These are phyloP conservation scores for Scortum barcoo DNA, from an alignment of 2,113 vertebrate genomes.

Conservation along the genomic window DNA sequence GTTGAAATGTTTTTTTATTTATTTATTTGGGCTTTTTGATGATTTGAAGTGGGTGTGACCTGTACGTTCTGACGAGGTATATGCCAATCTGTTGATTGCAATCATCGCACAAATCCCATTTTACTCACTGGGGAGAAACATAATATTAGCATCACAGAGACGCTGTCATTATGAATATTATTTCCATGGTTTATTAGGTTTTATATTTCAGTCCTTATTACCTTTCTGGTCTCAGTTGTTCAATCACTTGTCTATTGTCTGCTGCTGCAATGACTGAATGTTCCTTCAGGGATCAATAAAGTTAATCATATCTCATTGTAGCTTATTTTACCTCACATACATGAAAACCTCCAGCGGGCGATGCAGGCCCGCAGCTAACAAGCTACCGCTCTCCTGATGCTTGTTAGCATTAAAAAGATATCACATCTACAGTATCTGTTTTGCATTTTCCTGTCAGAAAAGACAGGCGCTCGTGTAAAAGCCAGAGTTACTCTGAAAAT, in stretches of 20 bases:
- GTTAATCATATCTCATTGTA: constrained; percentile 41
- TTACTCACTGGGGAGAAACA: neutral
- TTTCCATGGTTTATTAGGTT: constrained; percentile 46
- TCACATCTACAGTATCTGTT: neutral
- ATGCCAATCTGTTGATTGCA: constrained; percentile 1
- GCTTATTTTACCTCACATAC: constrained; percentile 26
- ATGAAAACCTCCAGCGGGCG: neutral
- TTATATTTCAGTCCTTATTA: constrained; percentile 54
- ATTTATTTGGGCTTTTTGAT: constrained; percentile 1
- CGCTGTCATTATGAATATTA: constrained; percentile 35
- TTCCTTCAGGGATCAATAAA: constrained; percentile 66
- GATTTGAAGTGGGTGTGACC: neutral
- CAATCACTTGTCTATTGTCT: constrained; percentile 19
- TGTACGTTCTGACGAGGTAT: neutral
- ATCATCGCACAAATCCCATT: constrained; percentile 24
- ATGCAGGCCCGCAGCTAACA: constrained; percentile 31
- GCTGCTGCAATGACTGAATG: constrained; percentile 8
- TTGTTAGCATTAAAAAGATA: constrained; percentile 30
- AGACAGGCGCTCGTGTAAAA: neutral
- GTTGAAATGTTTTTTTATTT: neutral
- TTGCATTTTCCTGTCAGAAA: constrained; percentile 6
- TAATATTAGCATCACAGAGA: constrained; percentile 22
- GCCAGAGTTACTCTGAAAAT: neutral
- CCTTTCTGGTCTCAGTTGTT: constrained; percentile 24
- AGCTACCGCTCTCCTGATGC: constrained; percentile 35